These are phyloP conservation scores for Aptenodytes patagonicus DNA, from an alignment of 2,113 vertebrate genomes.

Conservation along the genomic window DNA sequence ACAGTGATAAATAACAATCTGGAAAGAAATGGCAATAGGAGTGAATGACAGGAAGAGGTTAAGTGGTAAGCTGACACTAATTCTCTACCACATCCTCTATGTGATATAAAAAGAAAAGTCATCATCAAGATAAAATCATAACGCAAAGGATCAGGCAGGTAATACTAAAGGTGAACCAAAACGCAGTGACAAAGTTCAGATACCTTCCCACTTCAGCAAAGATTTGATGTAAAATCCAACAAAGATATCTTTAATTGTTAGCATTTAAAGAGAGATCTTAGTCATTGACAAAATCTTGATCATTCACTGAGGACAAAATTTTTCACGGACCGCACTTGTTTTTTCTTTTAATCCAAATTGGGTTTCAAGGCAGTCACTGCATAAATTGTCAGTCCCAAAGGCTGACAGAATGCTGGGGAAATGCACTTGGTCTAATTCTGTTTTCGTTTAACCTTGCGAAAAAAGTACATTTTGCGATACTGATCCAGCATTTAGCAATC, in stretches of 20 bases:
- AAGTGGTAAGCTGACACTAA: slow-evolving; percentile 25
- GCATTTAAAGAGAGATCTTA: neutral
- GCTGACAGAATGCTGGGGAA: neutral
- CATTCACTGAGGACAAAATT: neutral
- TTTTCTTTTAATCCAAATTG: slow-evolving; percentile 35
- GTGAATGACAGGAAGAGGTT: slow-evolving; percentile 31
- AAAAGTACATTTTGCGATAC: neutral
- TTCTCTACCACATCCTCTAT: neutral
- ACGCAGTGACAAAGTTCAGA: neutral
- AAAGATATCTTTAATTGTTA: slow-evolving; percentile 18
- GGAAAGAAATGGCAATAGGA: slow-evolving; percentile 18
- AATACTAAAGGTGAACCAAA: slow-evolving; percentile 2
- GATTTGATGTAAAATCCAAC: neutral
- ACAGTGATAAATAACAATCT: slow-evolving; percentile 13
- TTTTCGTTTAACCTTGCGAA: slow-evolving; percentile 31
- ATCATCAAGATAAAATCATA: slow-evolving; percentile 48
- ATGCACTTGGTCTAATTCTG: neutral
- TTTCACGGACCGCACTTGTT: neutral
- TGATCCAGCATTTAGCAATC: neutral
- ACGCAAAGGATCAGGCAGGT: neutral
- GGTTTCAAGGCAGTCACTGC: neutral
- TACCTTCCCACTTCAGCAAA: neutral
- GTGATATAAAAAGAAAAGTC: slow-evolving; percentile 42
- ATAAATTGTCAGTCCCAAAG: slow-evolving; percentile 8
- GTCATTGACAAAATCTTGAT: neutral